Base-by-base conservation (phyloP, 2,888 invertebrate species). In the Zhuqinia jingwanae region DNA sequence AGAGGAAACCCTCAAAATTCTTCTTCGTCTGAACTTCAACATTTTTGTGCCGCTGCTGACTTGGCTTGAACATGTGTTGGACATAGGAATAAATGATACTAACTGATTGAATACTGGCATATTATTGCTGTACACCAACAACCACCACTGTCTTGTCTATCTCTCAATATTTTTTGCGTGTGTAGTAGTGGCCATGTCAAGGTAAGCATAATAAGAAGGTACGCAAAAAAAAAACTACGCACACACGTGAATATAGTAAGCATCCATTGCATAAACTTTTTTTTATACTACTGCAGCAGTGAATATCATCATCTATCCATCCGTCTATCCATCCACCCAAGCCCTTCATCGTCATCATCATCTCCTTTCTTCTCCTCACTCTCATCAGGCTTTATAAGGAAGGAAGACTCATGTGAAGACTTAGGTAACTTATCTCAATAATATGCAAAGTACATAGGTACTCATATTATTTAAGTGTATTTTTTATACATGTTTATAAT, bases 131-230 rank as follows among this genome's bases (percentile, higher is more conserved):
- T 65, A 45, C 22, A 10, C 17, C 45, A 25, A 20, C 36, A 45
- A 45, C n/a, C n/a, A n/a, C n/a, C n/a, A n/a, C n/a, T n/a, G n/a
- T n/a, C n/a, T n/a, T n/a, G n/a, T n/a, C n/a, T n/a, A n/a, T n/a
- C n/a, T n/a, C n/a, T n/a, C n/a, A 15, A 13, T 53, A n/a, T 53
- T 17, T 15, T 17, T 13, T 17, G 45, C 25, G 3, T 22, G 6
- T 17, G 70, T 17, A 70, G 36, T 70, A 56, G 63, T 36, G 45
- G 70, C 60, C 50, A 78, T 85, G 85, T 85, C 85, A 85, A 85
- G 85, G 85, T 85, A 78, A 85, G 84, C 79, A 85, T 50, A 79
- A 20, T 70, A 70, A 70, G 60, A 36, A 15, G 47, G 65, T 56
- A 47, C 27, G 20, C 27, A 68, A 30, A 42, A 60, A 8, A 22